Evolutionary conservation across 2,113 vertebrate genomes (phyloP), one percentile per base, ranked within the genome.

Genomic region (Tringa solitaria): DNA sequence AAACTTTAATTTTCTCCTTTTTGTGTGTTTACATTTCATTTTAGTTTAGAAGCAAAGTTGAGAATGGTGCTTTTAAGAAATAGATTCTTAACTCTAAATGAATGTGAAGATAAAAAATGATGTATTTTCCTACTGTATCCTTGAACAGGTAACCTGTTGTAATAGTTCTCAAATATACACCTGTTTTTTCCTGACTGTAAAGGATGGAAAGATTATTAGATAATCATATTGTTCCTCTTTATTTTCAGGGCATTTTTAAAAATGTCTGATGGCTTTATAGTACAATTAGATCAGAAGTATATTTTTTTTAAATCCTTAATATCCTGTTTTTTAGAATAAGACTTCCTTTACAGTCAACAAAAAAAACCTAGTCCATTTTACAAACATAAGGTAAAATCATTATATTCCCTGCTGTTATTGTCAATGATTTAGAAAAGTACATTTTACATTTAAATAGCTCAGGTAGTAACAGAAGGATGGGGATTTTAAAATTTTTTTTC

Each of bases 291-390:
- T 86, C 93, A 83, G 46, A 96, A 83, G 35, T 75, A 68, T 81
- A 74, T 83, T 82, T 95, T 80, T 92, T 89, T 76, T 79, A 85
- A 86, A 86, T 96, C 64, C 24, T 90, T 94, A 90, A 75, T 96
- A 94, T 96, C 92, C 96, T 95, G 88, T 96, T 97, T 95, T 96
- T 73, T 72, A 74, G 75, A 86, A 63, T 88, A 43, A 13, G 0
- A 50, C 75, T 97, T 96, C 93, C 95, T 89, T 95, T 89, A 48
- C 33, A 94, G 70, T 84, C 87, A 95, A 91, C 81, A 91, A 87
- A 90, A 89, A 91, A 87, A 68, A 23, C 27, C 15, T 88, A 84
- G 48, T 73, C 48, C 17, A 84, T 95, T 93, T 97, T 91, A 76
- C 24, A 84, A 94, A 84, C 91, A 91, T 77, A 84, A 89, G 94